Conservation (phyloP, 1,140 invertebrate species). For the Andrena cerasifolii region DNA sequence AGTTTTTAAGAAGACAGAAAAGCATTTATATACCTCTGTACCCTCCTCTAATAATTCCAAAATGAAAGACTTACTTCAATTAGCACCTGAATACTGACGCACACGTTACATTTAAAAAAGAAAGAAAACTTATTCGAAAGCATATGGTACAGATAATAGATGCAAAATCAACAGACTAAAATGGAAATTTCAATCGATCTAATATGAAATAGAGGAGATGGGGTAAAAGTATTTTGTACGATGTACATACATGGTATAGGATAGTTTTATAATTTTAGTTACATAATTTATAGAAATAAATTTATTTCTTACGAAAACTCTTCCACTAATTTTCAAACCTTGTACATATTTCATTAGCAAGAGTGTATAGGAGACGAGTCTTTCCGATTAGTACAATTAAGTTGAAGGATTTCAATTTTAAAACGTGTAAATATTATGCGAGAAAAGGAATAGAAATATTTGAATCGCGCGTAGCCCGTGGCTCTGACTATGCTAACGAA, state of each 20-base stretch:
- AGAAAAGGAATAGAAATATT: neutral
- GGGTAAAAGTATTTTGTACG: constrained; percentile 38
- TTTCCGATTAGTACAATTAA: neutral
- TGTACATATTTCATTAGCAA: constrained; percentile 4
- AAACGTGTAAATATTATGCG: constrained; percentile 1
- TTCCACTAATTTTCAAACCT: constrained; percentile 30
- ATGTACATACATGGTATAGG: constrained; percentile 35
- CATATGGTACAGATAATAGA: neutral
- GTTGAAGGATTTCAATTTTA: neutral
- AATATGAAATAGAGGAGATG: neutral
- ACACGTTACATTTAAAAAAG: neutral
- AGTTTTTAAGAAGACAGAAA: constrained; percentile 24
- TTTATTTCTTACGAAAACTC: constrained; percentile 39
- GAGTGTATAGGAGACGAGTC: neutral
- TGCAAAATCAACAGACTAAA: neutral
- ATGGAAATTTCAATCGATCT: neutral
- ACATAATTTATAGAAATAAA: constrained; percentile 50
- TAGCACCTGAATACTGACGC: neutral
- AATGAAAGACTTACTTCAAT: neutral
- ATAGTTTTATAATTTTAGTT: constrained; percentile 36
- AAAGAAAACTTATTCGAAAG: neutral
- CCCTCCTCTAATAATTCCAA: neutral
- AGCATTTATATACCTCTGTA: constrained; percentile 30
- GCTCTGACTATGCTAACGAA: neutral
- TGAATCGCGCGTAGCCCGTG: too few species aligned